phyloP scores from a whole-genome alignment of 2,888 invertebrate genomes.

The Ophonus ardosiacus region DNA sequence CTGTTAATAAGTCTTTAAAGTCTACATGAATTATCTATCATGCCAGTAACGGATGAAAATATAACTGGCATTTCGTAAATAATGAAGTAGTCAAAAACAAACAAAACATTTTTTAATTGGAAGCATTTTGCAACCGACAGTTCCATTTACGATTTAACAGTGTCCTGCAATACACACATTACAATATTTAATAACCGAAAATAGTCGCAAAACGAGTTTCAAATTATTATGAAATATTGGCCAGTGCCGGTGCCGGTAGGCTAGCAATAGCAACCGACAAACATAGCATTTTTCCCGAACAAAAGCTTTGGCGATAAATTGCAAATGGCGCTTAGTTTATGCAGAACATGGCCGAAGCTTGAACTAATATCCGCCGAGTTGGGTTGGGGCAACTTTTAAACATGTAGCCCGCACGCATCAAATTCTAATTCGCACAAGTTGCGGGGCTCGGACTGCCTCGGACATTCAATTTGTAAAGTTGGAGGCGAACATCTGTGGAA shows the following conservation, averaged over 20 bases:
- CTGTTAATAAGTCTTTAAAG: no score
- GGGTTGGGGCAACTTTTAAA: slow-evolving; percentile 51
- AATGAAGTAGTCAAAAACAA: background rate
- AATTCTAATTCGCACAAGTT: slow-evolving; percentile 59
- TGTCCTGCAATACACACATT: background rate
- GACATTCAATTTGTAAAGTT: slow-evolving; percentile 63
- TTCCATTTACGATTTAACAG: slow-evolving; percentile 19
- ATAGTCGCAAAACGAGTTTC: background rate
- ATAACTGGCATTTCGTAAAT: background rate
- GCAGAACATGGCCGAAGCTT: slow-evolving; percentile 47
- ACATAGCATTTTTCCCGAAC: slow-evolving; percentile 12
- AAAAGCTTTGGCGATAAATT: slow-evolving; percentile 48
- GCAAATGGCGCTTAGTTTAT: slow-evolving; percentile 58
- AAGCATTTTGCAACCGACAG: background rate
- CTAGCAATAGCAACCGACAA: background rate
- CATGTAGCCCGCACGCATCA: slow-evolving; percentile 58
- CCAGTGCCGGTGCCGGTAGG: background rate
- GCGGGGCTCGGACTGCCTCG: slow-evolving; percentile 20
- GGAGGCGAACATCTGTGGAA: slow-evolving; percentile 57
- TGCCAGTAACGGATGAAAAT: background rate
- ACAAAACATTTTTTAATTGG: slow-evolving; percentile 28
- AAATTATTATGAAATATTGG: slow-evolving; percentile 1
- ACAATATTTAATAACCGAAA: slow-evolving; percentile 1
- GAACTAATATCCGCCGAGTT: slow-evolving; percentile 36
- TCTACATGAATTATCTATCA: no score